Conservation (phyloP, 2,888 invertebrate genomes). For the Coenonympha arcania region DNA sequence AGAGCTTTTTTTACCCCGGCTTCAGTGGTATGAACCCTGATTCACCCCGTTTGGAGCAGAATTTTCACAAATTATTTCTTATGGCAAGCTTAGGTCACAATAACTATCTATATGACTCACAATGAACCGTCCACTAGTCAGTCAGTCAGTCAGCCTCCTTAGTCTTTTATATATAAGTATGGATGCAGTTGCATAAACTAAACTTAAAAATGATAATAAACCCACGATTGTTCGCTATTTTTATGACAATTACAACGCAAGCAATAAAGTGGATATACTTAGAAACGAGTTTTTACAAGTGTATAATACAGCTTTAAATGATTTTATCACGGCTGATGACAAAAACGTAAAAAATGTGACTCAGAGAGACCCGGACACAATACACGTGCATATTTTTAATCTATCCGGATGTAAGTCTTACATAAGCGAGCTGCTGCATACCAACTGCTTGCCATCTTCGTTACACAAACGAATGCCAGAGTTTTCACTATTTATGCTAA, state of each 20-base stretch:
- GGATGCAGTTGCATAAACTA: no score
- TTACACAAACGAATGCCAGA: neutral
- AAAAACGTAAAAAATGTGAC: conserved; percentile 31
- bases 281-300: conserved; percentile 14
- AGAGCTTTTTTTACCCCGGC: no score
- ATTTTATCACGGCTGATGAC: conserved; percentile 21
- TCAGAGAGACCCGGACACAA: conserved; percentile 53
- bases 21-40: no score
- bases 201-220: no score
- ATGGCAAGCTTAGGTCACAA: no score
- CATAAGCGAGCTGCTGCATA: conserved; percentile 32
- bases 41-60: no score
- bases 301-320: conserved; percentile 14
- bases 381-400: conserved; percentile 43
- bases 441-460: conserved; percentile 8
- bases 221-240: conserved; percentile 1
- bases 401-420: conserved; percentile 43
- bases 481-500: neutral
- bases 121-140: no score
- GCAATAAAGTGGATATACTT: conserved; percentile 12
- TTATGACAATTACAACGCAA: conserved; percentile 1
- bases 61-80: no score
- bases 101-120: no score
- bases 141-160: no score
- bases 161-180: no score